These are phyloP conservation scores for Lordiphosa collinella DNA, from an alignment of 1,140 invertebrate species.

Conservation along the genomic window DNA sequence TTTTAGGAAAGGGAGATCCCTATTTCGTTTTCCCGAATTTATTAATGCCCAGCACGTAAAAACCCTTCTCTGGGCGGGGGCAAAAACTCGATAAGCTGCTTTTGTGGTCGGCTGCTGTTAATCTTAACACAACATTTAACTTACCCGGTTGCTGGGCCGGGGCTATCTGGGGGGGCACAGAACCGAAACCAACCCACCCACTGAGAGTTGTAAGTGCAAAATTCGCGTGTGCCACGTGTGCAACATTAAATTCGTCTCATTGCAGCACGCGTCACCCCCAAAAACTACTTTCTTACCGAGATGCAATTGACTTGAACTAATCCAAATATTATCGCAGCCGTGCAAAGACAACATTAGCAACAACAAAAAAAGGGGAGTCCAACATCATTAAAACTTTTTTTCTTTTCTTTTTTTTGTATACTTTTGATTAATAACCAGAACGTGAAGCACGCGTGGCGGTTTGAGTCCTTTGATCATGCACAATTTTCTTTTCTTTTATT, in stretches of 20 bases:
- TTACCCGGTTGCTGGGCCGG: slow-evolving; percentile 12
- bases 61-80: slow-evolving; percentile 36
- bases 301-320: slow-evolving; percentile 78
- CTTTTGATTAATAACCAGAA: slow-evolving; percentile 73
- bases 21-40: slow-evolving; percentile 20
- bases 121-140: slow-evolving; percentile 78
- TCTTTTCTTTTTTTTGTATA: no score
- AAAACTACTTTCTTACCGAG: slow-evolving; percentile 24
- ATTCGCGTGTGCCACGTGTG: slow-evolving; percentile 55
- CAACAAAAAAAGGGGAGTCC: slow-evolving; percentile 13
- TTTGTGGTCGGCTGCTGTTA: slow-evolving; percentile 65
- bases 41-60: slow-evolving; percentile 59
- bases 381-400: slow-evolving; percentile 65
- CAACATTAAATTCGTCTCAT: slow-evolving; percentile 72
- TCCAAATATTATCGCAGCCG: slow-evolving; percentile 72
- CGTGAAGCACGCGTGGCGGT: slow-evolving; percentile 42
- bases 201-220: slow-evolving; percentile 40
- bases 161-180: slow-evolving; percentile 44
- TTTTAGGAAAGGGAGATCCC: slow-evolving; percentile 15
- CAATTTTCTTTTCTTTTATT: slow-evolving; percentile 10
- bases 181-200: slow-evolving; percentile 23
- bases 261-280: slow-evolving; percentile 51
- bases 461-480: slow-evolving; percentile 51
- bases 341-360: slow-evolving; percentile 52
- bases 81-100: slow-evolving; percentile 60